Evolutionary conservation across 2,888 invertebrate genomes (phyloP), one percentile per base, ranked within the genome.

Genomic region (Anticlea derivata): DNA sequence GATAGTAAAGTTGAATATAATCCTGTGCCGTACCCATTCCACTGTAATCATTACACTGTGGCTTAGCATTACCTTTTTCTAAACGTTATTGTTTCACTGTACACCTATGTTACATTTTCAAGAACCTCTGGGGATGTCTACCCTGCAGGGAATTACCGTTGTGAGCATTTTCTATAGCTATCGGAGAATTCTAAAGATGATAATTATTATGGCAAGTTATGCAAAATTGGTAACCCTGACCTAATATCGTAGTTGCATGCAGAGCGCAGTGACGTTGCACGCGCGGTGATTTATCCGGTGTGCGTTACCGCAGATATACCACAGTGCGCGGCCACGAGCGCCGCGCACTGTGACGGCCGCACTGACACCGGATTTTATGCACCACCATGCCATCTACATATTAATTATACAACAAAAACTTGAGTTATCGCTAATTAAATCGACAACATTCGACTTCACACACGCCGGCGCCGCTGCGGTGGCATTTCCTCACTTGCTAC

Each of bases 351-450:
- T 56, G 47, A 43, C 71, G 57, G 56, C 49, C 40, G 35, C 57
- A 60, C 62, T 58, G 56, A 53, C 64, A 43, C 37, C 52, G 65
- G 66, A 63, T 61, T n/a, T n/a, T 63, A 63, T 52, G 51, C 55
- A 63, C 61, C 55, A 51, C 63, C 55, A 73, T 72, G 53, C 63
- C 55, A 73, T 72, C 59, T 73, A 64, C 69, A 70, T 69, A 59
- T 58, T 62, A 66, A 67, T 64, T 61, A 60, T 54, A 48, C 47
- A 53, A 54, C 59, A 62, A 56, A 53, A 57, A 46, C 30, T 12
- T 31, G 8, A 55, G 55, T 59, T 59, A 61, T 58, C 50, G 53
- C 57, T 63, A 55, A 61, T 62, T 49, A 63, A 54, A 52, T 33
- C 56, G 24, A 30, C 2, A 17, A n/a, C 13, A n/a, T 46, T 44